Evolutionary conservation across 2,113 vertebrate species (phyloP), one percentile per base, ranked within the genome.

Genomic region (Plotosus lineatus): DNA sequence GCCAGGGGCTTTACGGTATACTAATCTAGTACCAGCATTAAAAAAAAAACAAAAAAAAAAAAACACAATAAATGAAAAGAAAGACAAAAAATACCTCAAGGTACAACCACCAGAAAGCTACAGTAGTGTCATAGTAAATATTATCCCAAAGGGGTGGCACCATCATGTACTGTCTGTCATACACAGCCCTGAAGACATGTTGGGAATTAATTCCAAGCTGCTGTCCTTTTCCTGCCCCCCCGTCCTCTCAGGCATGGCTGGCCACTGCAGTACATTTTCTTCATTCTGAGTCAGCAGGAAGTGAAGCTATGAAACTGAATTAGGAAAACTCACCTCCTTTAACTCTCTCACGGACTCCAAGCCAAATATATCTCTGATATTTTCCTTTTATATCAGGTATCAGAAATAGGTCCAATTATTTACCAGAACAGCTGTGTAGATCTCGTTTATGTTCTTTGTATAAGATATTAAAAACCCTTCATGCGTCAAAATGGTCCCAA

Each of bases 261-360:
- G 75, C 76, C 85, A 73, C 56, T 15, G 50, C 87, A 85, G 88
- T 91, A 91, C 86, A 93, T 92, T 88, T 81, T 44, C 77, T 71
- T 80, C 6, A 11, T 80, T 89, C 86, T 85, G 88, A 92, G 86
- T 92, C 91, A 91, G 90, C 91, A 83, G 36, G 50, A 90, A 88
- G 78, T 78, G 65, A 83, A 88, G 79, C 87, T 83, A 76, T 88
- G 88, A 89, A 89, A 90, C 88, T 84, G 89, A 89, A 77, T 86
- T 63, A 75, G 77, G 82, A 86, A 85, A 73, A 42, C 82, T 87
- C 75, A 74, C 88, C 78, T 87, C 77, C 15, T 77, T 79, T 85
- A 81, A 63, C 74, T 89, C 85, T 89, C 73, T 48, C 23, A 63
- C 68, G 73, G 51, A 82, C 86, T 85, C 55, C 73, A 63, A 83